A percentile compares a stretch with the other conserved stretches of the same genome.
phyloP scores from a whole-genome alignment of 2,113 vertebrate species.

The Albula goreensis region DNA sequence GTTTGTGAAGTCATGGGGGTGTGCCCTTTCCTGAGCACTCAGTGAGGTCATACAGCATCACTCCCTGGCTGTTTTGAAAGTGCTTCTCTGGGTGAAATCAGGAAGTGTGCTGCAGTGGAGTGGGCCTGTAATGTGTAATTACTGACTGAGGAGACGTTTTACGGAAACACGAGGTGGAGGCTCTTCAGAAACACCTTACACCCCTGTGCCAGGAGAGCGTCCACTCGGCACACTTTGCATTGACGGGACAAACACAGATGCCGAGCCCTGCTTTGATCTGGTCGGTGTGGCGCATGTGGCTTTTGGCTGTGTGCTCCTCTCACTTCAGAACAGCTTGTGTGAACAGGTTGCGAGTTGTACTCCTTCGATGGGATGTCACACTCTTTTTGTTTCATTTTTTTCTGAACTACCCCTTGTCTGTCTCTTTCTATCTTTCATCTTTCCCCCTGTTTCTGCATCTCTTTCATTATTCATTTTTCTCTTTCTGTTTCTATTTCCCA shows the following conservation, averaged over 20 bases:
- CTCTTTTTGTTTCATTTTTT: background rate
- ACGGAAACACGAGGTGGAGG: no score
- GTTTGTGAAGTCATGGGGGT: no score
- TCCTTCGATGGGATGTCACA: background rate
- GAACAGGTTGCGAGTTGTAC: conserved; percentile 68
- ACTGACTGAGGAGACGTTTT: no score
- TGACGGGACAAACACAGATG: background rate
- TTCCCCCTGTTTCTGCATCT: conserved; percentile 19
- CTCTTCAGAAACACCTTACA: no score
- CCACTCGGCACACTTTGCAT: background rate
- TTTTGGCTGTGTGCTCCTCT: conserved; percentile 23
- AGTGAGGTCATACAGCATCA: no score
- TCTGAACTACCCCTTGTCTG: no score
- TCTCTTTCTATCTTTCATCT: background rate
- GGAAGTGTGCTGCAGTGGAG: no score
- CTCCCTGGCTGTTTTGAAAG: no score
- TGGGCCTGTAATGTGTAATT: no score
- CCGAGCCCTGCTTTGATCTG: background rate
- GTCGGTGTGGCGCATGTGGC: background rate
- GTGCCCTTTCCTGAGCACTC: no score
- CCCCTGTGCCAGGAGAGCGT: background rate
- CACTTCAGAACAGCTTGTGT: conserved; percentile 67
- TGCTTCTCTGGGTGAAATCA: no score
- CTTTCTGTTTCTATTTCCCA: background rate
- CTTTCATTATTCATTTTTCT: conserved; percentile 22